Evolutionary conservation across 2,888 invertebrate genomes (phyloP).

Genomic region (Cactoblastis cactorum): DNA sequence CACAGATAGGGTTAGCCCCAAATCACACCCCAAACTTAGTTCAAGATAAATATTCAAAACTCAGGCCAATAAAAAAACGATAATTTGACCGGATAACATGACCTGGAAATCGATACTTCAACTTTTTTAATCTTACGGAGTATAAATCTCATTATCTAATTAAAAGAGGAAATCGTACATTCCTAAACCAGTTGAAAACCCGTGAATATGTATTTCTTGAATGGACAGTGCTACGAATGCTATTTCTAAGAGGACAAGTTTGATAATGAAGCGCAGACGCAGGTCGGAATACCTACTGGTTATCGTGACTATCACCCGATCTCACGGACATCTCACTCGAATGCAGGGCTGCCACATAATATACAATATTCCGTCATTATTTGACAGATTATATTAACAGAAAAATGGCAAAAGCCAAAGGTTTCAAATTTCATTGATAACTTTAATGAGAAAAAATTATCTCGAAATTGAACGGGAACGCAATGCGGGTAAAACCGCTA

Average conservation of each 20-base stretch:
- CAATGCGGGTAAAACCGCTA: too few relatives aligned
- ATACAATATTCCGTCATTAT: too few relatives aligned
- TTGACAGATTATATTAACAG: too few relatives aligned
- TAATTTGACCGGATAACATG: background rate
- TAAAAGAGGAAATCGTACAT: slow-evolving; percentile 3
- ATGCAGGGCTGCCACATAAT: slow-evolving; percentile 12
- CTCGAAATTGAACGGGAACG: too few relatives aligned
- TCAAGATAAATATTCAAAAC: too few relatives aligned
- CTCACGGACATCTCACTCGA: slow-evolving; percentile 62
- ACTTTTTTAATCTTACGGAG: background rate
- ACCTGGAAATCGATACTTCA: background rate
- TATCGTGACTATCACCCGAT: slow-evolving; percentile 48
- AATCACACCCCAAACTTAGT: too few relatives aligned
- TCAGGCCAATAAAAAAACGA: too few relatives aligned
- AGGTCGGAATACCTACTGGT: slow-evolving; percentile 34
- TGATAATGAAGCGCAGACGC: slow-evolving; percentile 39
- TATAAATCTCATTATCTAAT: background rate
- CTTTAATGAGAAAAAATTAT: too few relatives aligned
- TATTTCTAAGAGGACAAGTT: slow-evolving; percentile 26
- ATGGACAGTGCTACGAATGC: slow-evolving; percentile 5
- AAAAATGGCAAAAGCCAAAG: too few relatives aligned
- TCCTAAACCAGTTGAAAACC: slow-evolving; percentile 9
- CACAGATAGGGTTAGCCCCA: too few relatives aligned
- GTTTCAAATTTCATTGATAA: too few relatives aligned
- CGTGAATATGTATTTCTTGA: slow-evolving; percentile 6